Evolutionary conservation across 2,888 invertebrate species (phyloP), one percentile per base, ranked within the genome.

Genomic region (Bombylius major): DNA sequence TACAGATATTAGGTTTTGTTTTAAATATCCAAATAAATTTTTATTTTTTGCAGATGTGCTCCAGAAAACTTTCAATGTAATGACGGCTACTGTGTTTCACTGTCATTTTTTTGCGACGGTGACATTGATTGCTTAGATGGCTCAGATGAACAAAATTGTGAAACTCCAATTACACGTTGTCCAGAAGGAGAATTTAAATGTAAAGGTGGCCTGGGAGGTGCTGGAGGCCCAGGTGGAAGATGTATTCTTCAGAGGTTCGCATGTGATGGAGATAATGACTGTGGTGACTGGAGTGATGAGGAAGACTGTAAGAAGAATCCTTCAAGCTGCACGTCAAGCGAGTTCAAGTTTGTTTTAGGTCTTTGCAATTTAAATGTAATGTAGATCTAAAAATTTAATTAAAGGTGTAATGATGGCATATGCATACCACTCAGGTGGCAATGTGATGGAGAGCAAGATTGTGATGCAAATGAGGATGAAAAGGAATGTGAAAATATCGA

Each of bases 231-330:
- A 11, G 70, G 73, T 46, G 72, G 72, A 0, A 67, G 83, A 56
- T 92, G 91, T 69, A 83, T 91, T 50, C 78, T 84, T 46, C 79
- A 80, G 63, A 82, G 84, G 58, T 90, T 86, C 67, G 82, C 83
- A 59, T 91, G 91, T 67, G 91, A 92, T 63, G 87, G 87, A 0
- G 89, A 90, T 66, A 86, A 89, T 66, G 90, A 92, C 67, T 91
- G 91, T 65, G 89, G 86, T 0, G 91, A 92, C 67, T 87, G 87
- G 83, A 88, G 87, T 54, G 91, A 91, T 65, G 91, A 91, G 67
- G 84, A 87, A 65, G 81, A 84, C 59, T 91, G 91, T 65, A 82
- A 82, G 0, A 79, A 79, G 65, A 75, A 80, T 61, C 79, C 80
- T 1, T 81, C 82, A 1, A 82, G 78, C 62, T 89, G 88, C 65